Base-by-base conservation (phyloP, 2,113 vertebrate species). In the Istiophorus platypterus region DNA sequence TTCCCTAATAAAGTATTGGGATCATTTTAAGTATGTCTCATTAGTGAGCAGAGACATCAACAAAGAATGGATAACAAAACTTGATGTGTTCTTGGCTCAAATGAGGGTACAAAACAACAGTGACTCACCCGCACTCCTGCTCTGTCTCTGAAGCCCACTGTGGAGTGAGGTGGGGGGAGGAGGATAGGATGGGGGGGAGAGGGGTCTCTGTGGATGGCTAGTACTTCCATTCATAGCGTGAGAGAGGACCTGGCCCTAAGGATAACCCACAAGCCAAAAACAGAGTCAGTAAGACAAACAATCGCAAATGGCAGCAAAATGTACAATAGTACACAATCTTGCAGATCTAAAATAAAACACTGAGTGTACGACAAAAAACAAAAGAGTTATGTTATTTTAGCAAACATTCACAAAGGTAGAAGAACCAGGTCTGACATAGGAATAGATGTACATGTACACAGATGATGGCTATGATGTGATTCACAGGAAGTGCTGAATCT, bases 221-320 rank as follows among this genome's bases (percentile, higher is more conserved):
- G 94, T 82, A 81, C 93, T 97, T 84, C 98, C 98, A 89, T 99
- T 99, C 94, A 99, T 95, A 45, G 96, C 95, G 86, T 93, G 87
- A 69, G 89, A 91, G 67, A 94, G 89, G 68, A 98, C 92, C 93
- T 97, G 96, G 93, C 96, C 96, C 97, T 99, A 92, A 29, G 84
- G 78, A 91, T 88, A 90, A 94, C 34, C 93, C 88, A 93, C 90
- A 90, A 85, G 18, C 47, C 88, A 83, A 65, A 75, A 87, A 65
- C 65, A 82, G 70, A 75, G 4, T 39, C 18, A 31, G 45, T 87
- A 17, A 82, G 47, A 69, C 27, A 15, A 41, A 12, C 10, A 27
- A 56, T 42, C 42, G 58, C 17, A 82, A 41, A 61, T 1, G 1
- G 45, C 12, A 64, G n/a, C 39, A 80, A 68, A 76, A 57, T 49